These are phyloP conservation scores for Drosophila ogumai DNA, from an alignment of 1,140 invertebrate genomes.

Conservation along the genomic window DNA sequence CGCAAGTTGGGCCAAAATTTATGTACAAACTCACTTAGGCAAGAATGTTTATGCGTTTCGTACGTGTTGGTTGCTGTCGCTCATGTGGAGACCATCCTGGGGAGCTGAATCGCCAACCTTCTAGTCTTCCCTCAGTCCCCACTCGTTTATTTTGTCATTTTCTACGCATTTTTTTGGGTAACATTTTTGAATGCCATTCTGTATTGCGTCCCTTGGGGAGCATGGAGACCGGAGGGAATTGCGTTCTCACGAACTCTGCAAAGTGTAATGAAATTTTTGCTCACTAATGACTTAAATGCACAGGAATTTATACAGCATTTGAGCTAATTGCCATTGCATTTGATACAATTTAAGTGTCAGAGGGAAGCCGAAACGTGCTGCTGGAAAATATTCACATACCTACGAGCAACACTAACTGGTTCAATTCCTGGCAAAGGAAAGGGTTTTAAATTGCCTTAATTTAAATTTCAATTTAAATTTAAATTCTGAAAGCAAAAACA, in stretches of 20 bases:
- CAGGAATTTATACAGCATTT: constrained; percentile 64
- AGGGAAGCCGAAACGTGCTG: constrained; percentile 11
- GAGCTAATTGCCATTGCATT: constrained; percentile 71
- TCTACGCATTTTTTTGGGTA: constrained; percentile 39
- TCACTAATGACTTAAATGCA: constrained; percentile 76
- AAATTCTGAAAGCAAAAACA: background rate
- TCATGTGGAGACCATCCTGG: constrained; percentile 51
- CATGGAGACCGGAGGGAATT: constrained; percentile 35
- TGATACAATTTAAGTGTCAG: constrained; percentile 52
- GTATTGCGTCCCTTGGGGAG: constrained; percentile 21
- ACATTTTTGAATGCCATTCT: constrained; percentile 44
- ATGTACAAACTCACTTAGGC: constrained; percentile 82
- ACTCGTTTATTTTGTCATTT: constrained; percentile 53
- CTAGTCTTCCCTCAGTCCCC: background rate
- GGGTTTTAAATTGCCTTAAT: constrained; percentile 2
- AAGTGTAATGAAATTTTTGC: constrained; percentile 76
- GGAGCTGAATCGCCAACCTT: background rate
- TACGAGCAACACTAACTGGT: background rate
- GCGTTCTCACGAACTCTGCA: constrained; percentile 28
- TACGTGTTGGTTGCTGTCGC: constrained; percentile 76
- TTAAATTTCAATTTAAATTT: constrained; percentile 5
- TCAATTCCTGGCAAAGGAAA: constrained; percentile 3
- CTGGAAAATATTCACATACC: constrained; percentile 4
- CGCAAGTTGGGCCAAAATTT: constrained; percentile 71
- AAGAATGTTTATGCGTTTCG: constrained; percentile 83